Base-by-base conservation (phyloP, 2,888 invertebrate genomes). In the Drosophila leonis region DNA sequence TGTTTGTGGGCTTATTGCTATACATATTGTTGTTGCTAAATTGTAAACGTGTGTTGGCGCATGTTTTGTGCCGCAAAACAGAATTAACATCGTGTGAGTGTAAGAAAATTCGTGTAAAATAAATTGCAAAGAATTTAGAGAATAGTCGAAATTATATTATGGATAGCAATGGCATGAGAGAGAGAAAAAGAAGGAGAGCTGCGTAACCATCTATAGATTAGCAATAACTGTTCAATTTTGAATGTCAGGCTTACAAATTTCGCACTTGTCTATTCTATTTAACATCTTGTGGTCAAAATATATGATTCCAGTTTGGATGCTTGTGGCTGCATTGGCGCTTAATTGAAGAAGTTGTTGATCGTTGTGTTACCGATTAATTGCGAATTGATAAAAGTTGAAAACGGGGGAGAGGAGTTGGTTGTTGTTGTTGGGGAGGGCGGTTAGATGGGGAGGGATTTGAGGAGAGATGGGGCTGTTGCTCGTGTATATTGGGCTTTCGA, bases 211-310 rank as follows among this genome's bases (percentile, higher is more conserved):
- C 13, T 9, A 42, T 9, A 51, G 39, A 65, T 73, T 65, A 61
- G 68, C 57, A 76, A 76, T 72, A 90, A 90, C 88, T 84, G 67
- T 76, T 82, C 54, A 84, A 84, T 90, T 84, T 84, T 76, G 83
- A 84, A 70, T 76, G 79, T 72, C 72, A 78, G 76, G 70, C 70
- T 84, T 74, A 82, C 65, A 89, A 84, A 88, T 78, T 81, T 77
- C 52, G 73, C 72, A 59, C 54, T 67, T 76, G 71, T 80, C 77
- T 67, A 72, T 52, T 69, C 55, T 52, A 72, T 77, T 65, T 72
- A 80, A 68, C 78, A 80, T 78, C 62, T 82, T 80, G 80, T 81
- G 78, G 78, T 79, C 78, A 81, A 82, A 74, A 70, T 67, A 64
- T 56, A 54, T 63, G 75, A 57, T 64, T 66, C 60, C 61, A 66